These are phyloP conservation scores for Peromyscus melanophrys DNA, from an alignment of 2,797 vertebrate genomes.

Conservation along the genomic window DNA sequence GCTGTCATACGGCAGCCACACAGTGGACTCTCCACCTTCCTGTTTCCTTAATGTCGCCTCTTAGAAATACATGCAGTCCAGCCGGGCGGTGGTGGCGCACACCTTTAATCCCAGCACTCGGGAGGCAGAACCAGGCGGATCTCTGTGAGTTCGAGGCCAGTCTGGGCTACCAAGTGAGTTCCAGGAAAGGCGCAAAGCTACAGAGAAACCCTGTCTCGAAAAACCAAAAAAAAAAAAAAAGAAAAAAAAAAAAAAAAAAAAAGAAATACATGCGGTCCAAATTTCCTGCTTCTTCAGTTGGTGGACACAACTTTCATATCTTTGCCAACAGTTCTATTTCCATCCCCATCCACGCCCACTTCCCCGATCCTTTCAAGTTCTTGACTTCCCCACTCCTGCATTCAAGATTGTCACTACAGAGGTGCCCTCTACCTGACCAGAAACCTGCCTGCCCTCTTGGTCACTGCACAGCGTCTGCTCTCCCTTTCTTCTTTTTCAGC, in stretches of 20 bases:
- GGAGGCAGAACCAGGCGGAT: no score
- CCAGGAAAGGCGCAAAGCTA: no score
- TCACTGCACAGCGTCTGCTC: neutral
- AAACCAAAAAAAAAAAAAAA: no score
- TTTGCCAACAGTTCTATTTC: neutral
- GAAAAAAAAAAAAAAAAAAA: no score
- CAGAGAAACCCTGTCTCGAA: no score
- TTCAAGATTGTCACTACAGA: neutral
- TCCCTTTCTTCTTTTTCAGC: neutral
- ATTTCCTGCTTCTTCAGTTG: neutral
- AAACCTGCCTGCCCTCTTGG: neutral
- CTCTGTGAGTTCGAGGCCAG: no score
- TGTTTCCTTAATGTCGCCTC: neutral
- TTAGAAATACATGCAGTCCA: neutral
- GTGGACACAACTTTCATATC: neutral
- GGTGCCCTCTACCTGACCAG: neutral
- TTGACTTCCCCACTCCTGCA: neutral
- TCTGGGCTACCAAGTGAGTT: no score
- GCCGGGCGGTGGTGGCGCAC: no score
- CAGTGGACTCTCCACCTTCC: neutral
- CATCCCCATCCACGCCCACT: neutral
- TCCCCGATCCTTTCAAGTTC: neutral
- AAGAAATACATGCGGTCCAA: neutral
- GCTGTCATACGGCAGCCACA: neutral
- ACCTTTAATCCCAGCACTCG: no score